phyloP scores from a whole-genome alignment of 2,113 vertebrate species.

The Gallinago media region DNA sequence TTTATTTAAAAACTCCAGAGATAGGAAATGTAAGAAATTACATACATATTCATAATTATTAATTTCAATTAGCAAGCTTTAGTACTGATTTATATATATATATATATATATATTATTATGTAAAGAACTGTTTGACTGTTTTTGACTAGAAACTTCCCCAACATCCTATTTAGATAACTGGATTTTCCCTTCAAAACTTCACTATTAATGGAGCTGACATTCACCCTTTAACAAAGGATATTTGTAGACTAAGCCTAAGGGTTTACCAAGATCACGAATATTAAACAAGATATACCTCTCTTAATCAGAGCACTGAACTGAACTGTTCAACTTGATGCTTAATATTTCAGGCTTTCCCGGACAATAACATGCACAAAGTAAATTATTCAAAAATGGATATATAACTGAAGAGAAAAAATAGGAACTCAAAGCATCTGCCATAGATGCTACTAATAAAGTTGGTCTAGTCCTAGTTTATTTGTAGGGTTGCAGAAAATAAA shows the following conservation, averaged over 20 bases:
- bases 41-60: too few relatives aligned
- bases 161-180: background rate
- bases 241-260: constrained; percentile 33
- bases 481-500: constrained; percentile 32
- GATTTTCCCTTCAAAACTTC: constrained; percentile 35
- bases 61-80: background rate
- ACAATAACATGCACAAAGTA: constrained; percentile 36
- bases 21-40: too few relatives aligned
- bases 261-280: constrained; percentile 50
- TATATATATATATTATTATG: background rate
- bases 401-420: background rate
- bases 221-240: constrained; percentile 60
- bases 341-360: constrained; percentile 39
- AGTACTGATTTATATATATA: background rate
- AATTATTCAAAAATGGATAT: constrained; percentile 51
- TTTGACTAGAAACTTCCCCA: constrained; percentile 24
- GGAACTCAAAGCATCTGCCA: constrained; percentile 4
- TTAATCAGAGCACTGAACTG: constrained; percentile 57
- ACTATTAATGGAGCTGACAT: constrained; percentile 51
- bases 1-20: too few relatives aligned
- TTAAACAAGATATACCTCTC: background rate
- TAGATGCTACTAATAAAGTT: constrained; percentile 26
- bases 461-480: constrained; percentile 50
- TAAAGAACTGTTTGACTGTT: constrained; percentile 39
- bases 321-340: constrained; percentile 48